Evolutionary conservation across 2,888 invertebrate genomes (phyloP), one percentile per base, ranked within the genome.

Genomic region (Drosophila cognata): DNA sequence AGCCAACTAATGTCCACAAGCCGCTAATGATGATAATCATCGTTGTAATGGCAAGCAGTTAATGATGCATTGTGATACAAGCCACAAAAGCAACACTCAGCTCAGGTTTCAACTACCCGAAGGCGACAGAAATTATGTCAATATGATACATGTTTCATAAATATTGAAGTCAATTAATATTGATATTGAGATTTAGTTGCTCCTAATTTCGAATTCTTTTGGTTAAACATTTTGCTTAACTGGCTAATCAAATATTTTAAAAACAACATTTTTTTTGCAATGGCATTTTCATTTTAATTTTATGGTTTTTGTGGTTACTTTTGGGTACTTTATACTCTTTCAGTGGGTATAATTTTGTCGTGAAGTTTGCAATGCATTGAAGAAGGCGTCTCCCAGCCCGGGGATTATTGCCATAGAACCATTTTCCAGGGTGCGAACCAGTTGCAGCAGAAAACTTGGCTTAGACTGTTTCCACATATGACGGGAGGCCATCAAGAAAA

Each of bases 391-490:
- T 13, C 13, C 33, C 13, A 13, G 35, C 13, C 13, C 35, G 35
- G 1, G 63, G 41, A 11, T 8, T 28, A 6, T 63, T 70, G 4
- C 66, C 74, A 16, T 64, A 66, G 21, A 55, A 64, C 58, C 35
- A 8, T 74, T 66, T 33, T 74, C 77, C 35, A 77, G 29, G 2
- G 66, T 79, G 55, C 6, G 66, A 60, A 4, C 31, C 21, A 0
- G 64, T 48, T 1, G 18, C 43, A 11, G 65, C 57, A 6, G 43
- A 53, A 64, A 38, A 65, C 4, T 35, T 52, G 31, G 8, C 50
- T 52, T 6, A 59, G 11, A 18, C 46, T 18, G 10, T 31, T 33
- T 7, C 51, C 18, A 67, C 75, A 79, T 67, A 75, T 79, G 35
- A 6, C 36, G 63, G 36, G 18, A 18, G 16, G n/a, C 18, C 11